Evolutionary conservation across 2,888 invertebrate genomes (phyloP).

Genomic region (Hyposoter didymator): DNA sequence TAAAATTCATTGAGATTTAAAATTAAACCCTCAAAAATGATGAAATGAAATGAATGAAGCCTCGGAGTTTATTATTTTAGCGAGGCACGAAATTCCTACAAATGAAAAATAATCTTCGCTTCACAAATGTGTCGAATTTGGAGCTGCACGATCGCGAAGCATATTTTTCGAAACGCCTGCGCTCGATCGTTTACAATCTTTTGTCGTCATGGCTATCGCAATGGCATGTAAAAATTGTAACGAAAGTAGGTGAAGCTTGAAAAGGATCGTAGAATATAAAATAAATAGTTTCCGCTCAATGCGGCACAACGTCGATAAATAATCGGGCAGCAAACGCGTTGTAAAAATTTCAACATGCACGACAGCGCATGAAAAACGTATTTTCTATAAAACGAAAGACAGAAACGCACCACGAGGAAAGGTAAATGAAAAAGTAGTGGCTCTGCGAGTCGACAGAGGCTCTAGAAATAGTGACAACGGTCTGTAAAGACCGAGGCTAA

Average conservation of each 20-base stretch:
- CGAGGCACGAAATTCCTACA: too few relatives aligned
- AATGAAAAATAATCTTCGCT: background rate
- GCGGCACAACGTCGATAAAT: slow-evolving; percentile 7
- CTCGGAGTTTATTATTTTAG: too few relatives aligned
- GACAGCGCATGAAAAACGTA: slow-evolving; percentile 13
- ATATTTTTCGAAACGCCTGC: background rate
- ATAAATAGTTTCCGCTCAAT: slow-evolving; percentile 20
- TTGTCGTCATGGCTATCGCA: background rate
- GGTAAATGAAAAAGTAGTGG: slow-evolving; percentile 11
- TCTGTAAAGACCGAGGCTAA: slow-evolving; percentile 48
- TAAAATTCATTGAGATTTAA: too few relatives aligned
- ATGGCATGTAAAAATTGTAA: background rate
- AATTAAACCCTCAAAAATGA: too few relatives aligned
- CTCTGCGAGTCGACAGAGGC: slow-evolving; percentile 35
- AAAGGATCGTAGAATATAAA: background rate
- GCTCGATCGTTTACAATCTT: too few relatives aligned
- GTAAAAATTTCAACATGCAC: slow-evolving; percentile 32
- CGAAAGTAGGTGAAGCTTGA: background rate
- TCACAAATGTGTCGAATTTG: background rate
- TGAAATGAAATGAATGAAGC: too few relatives aligned
- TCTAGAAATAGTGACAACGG: slow-evolving; percentile 69
- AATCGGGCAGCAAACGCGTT: background rate
- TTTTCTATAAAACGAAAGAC: slow-evolving; percentile 1
- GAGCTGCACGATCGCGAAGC: background rate
- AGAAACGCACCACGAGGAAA: slow-evolving; percentile 1